Evolutionary conservation across 2,113 vertebrate species (phyloP), one percentile per base, ranked within the genome.

Genomic region (Ochotona princeps): DNA sequence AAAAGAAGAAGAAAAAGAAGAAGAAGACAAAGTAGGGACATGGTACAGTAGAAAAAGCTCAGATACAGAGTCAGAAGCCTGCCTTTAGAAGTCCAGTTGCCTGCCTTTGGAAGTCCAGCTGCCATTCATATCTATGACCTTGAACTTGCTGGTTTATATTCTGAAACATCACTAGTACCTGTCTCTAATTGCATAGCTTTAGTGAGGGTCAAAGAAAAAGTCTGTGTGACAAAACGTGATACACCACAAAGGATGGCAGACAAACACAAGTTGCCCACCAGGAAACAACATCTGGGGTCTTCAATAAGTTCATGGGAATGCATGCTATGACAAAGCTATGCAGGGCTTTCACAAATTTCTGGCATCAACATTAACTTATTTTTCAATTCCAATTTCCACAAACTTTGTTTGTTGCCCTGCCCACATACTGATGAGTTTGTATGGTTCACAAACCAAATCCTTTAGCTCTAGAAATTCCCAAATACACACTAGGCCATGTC

Each of bases 71-170:
- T 60, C 28, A 90, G 75, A 79, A 74, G n/a, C n/a, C n/a, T n/a
- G n/a, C n/a, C n/a, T n/a, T n/a, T n/a, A n/a, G n/a, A n/a, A n/a
- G n/a, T n/a, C n/a, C n/a, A n/a, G n/a, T n/a, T n/a, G 28, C 10
- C 73, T 86, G 89, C 30, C 61, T 76, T 84, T 82, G 69, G 15
- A 76, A 32, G 69, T 30, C 67, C 38, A 87, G 69, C 25, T 93
- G 44, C 28, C 51, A 83, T n/a, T 74, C 82, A 54, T 60, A 70
- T 75, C 44, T 21, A 21, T 91, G 72, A 91, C 32, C 47, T 87
- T 61, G 60, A 13, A 18, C 21, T 47, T 21, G 8, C 32, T 35
- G 49, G 67, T 73, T 76, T 89, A 81, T 72, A 32, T 69, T 81
- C 51, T 65, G 28, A 15, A 91, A 20, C 47, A 60, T 96, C 26